These are phyloP conservation scores for Calonectris borealis DNA, from an alignment of 2,113 vertebrate genomes.

Conservation along the genomic window DNA sequence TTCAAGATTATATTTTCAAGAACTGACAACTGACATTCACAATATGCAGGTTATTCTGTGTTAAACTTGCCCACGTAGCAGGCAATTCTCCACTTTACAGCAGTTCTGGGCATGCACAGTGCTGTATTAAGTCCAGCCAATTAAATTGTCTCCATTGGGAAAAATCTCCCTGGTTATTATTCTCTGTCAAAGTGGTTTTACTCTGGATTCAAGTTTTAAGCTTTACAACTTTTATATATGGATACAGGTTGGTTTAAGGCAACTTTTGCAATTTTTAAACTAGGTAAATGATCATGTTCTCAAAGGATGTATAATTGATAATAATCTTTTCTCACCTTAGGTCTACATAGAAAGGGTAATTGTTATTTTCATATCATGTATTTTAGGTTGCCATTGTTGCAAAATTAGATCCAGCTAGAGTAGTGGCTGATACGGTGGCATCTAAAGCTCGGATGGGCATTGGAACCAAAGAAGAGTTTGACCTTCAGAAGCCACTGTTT, in stretches of 20 bases:
- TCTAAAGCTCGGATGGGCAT: conserved; percentile 76
- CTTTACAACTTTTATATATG: not conserved
- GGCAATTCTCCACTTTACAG: not conserved
- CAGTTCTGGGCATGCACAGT: not conserved
- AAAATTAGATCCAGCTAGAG: conserved; percentile 81
- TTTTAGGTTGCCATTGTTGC: conserved; percentile 83
- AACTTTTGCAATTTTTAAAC: not conserved
- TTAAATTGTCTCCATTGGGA: not conserved
- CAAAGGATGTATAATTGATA: not conserved
- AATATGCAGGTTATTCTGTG: not conserved
- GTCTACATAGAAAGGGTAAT: accelerated
- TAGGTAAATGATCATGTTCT: accelerated
- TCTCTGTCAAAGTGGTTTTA: not conserved
- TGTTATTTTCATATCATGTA: accelerated
- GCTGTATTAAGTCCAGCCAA: not conserved
- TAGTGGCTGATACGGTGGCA: conserved; percentile 84
- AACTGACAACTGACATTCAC: not conserved
- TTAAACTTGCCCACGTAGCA: not conserved
- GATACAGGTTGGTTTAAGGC: not conserved
- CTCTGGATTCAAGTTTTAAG: not conserved
- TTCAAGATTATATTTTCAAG: not conserved
- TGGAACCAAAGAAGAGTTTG: conserved; percentile 68
- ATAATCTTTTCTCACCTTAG: not conserved
- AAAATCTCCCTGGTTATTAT: not conserved
- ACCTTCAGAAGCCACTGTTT: conserved; percentile 88